Evolutionary conservation across 64 coral and sea anemone species (phyloP), one percentile per base, ranked within the genome.

Genomic region (Dendrophyllia cribrosa): DNA sequence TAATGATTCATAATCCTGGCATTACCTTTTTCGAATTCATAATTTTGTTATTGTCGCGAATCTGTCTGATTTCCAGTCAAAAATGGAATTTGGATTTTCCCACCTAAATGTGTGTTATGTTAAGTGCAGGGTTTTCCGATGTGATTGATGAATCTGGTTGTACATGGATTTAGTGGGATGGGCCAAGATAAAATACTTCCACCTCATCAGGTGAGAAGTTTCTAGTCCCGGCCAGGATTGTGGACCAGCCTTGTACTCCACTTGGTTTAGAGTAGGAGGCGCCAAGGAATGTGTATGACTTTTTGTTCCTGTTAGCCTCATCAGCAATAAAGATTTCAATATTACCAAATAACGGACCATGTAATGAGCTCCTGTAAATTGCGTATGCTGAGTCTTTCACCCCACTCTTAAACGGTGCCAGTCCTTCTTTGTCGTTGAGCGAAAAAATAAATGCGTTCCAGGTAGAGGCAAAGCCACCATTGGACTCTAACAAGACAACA

Each of bases 171-270:
- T 55, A 55, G 6, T 55, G 1, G 16, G 60, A 11, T 16, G 7
- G 17, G 51, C 6, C 49, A 23, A 77, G 75, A 56, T 77, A 77
- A 23, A 76, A 76, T 6, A 76, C 74, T 43, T 76, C 74, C 46
- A 51, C 46, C 47, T 76, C 74, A 76, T 76, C 49, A 76, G 74
- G 74, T 51, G 74, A 5, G 74, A 76, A 76, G 19, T 52, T 6
- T 0, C 2, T 2, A 51, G 74, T 51, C 16, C 74, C 74, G 51
- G 74, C 74, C 74, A 76, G 74, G 74, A 76, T 76, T 76, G 74
- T 76, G 6, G 0, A 7, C 5, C 17, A 3, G 74, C 21, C 19
- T 14, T 76, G 4, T n/a, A 76, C 49, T 52, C 17, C 74, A 76
- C 47, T 53, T 52, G 74, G 74, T 4, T 53, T 0, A 52, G 74